Evolutionary conservation across 2,888 invertebrate genomes (phyloP).

Genomic region (Eucera pruinosa): DNA sequence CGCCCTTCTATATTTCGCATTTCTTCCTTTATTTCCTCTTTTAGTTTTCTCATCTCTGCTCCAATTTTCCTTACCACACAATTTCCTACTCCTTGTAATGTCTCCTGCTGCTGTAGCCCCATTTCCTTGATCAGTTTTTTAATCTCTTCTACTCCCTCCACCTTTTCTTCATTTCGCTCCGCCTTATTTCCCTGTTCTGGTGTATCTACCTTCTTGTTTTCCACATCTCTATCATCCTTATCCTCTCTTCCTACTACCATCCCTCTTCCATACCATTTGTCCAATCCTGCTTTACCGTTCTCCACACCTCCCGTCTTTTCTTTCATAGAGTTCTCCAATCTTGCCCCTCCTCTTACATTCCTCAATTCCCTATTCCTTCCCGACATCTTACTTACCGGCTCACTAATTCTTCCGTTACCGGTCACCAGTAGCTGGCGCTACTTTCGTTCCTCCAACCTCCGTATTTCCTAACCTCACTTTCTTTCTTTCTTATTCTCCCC

Average conservation of each 20-base stretch:
- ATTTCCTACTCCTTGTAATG: neutral
- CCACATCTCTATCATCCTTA: neutral
- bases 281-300: neutral
- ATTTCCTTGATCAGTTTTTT: too few species aligned
- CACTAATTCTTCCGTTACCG: neutral
- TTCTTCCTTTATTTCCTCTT: too few species aligned
- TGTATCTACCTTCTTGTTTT: neutral
- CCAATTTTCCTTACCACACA: neutral
- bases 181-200: neutral
- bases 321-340: too few species aligned
- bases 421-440: too few species aligned
- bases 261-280: neutral
- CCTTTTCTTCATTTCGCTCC: neutral
- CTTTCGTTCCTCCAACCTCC: too few species aligned
- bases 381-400: neutral
- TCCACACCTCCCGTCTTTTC: neutral
- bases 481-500: neutral
- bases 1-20: neutral
- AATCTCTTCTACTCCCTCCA: too few species aligned
- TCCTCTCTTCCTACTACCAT: neutral
- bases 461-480: too few species aligned
- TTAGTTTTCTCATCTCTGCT: too few species aligned
- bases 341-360: too few species aligned
- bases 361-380: too few species aligned
- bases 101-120: too few species aligned